These are phyloP conservation scores for Drosophila neocordata DNA, from an alignment of 1,140 invertebrate species.

Conservation along the genomic window DNA sequence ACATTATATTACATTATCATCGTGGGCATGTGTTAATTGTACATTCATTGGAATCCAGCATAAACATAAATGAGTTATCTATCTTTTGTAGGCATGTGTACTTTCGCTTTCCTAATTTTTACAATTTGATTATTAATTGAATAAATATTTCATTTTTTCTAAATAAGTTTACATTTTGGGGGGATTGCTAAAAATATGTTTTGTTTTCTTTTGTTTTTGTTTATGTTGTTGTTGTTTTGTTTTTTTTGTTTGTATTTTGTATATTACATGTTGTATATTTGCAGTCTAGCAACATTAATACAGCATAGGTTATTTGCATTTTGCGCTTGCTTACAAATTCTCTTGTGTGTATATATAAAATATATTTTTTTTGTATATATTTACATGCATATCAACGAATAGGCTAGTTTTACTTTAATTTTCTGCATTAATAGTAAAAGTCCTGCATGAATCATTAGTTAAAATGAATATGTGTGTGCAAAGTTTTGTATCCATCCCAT, in stretches of 20 bases:
- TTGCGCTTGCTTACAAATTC: conserved; percentile 38
- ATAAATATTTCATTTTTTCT: conserved; percentile 20
- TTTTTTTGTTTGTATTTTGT: conserved; percentile 21
- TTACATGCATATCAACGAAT: conserved; percentile 26
- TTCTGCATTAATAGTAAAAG: conserved; percentile 11
- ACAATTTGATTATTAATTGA: conserved; percentile 11
- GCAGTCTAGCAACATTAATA: conserved; percentile 52
- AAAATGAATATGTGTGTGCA: not conserved
- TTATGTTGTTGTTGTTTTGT: no score
- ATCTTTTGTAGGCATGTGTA: conserved; percentile 20
- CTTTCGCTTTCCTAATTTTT: conserved; percentile 18
- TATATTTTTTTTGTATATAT: conserved; percentile 45
- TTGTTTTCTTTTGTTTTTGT: no score
- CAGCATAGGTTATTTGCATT: conserved; percentile 41
- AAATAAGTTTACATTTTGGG: conserved; percentile 43
- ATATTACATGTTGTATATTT: conserved; percentile 52
- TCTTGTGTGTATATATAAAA: conserved; percentile 43
- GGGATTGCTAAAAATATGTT: conserved; percentile 16
- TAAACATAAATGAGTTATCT: conserved; percentile 28
- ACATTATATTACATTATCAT: not conserved
- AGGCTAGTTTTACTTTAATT: conserved; percentile 15
- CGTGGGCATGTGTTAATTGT: not conserved
- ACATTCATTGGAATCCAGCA: conserved; percentile 23
- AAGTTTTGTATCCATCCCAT: not conserved
- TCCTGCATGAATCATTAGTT: conserved; percentile 9